A percentile compares a stretch with the other conserved stretches of the same genome.
phyloP scores from a whole-genome alignment of 2,113 vertebrate genomes.

The Brachypteracias leptosomus region DNA sequence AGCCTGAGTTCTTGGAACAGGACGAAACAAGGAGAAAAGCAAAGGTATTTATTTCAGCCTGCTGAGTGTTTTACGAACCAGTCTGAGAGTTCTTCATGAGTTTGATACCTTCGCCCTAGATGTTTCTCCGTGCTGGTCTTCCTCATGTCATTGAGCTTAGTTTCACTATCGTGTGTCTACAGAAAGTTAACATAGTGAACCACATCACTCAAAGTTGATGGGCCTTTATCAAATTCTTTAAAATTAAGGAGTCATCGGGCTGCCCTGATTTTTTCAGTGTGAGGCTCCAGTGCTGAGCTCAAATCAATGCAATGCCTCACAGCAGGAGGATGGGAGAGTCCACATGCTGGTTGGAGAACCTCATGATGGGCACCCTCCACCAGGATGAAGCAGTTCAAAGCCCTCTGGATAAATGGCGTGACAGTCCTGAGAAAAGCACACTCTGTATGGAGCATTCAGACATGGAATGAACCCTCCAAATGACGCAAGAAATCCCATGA shows the following conservation, averaged over 20 bases:
- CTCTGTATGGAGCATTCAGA: background rate
- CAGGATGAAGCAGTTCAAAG: background rate
- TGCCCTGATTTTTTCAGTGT: background rate
- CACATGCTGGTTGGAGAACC: background rate
- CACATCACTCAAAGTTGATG: background rate
- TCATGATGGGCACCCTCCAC: background rate
- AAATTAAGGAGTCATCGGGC: background rate
- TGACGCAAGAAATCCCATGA: background rate
- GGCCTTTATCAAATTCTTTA: background rate
- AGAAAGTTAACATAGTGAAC: background rate
- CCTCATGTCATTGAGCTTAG: background rate
- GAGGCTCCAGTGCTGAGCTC: background rate
- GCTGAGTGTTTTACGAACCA: background rate
- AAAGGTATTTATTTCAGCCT: background rate
- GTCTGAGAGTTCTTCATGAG: background rate
- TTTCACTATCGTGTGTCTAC: background rate
- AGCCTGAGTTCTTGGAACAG: background rate
- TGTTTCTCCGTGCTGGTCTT: background rate
- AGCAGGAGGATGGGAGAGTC: background rate
- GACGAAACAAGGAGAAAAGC: background rate
- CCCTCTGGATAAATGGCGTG: background rate
- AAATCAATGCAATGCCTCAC: background rate
- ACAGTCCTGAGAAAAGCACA: background rate
- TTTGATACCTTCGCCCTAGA: background rate
- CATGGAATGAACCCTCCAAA: background rate